Evolutionary conservation across 1,140 invertebrate species (phyloP), one percentile per base, ranked within the genome.

Genomic region (Drosophila ogumai): DNA sequence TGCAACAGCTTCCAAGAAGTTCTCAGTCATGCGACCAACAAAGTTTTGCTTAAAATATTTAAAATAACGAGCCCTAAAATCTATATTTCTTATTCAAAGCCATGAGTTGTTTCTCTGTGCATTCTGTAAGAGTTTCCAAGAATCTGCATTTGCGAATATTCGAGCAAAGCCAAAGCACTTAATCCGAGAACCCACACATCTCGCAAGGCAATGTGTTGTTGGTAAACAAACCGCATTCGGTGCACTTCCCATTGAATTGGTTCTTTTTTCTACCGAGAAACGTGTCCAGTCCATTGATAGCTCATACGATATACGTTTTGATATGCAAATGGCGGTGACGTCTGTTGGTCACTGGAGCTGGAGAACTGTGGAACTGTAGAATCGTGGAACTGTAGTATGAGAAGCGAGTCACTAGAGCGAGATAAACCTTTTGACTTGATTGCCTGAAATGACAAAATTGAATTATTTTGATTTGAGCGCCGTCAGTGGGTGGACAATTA

Each of bases 361-460:
- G 46, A 61, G 17, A 60, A 17, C 28, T 32, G 32, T 52, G 43
- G 25, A 44, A 54, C 17, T 32, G 38, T 50, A 57, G 63, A 58
- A 28, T n/a, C 8, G 19, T 17, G 40, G 41, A 31, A 6, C 19
- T 17, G 22, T 38, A 34, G 43, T 44, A 8, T 31, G 65, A 71
- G 43, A 71, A 41, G 17, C 54, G 46, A 71, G 75, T 71, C 75
- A 78, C 28, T 47, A 38, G 66, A 79, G 72, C 72, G 65, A 72
- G 79, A 86, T 87, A 82, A 87, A 84, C 66, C 60, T 82, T 79
- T 88, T 69, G 49, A 64, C 56, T 90, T 90, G 85, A 90, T 90
- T 90, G 86, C 75, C 82, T 91, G 80, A 91, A 73, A 91, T 91
- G 88, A 87, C 80, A 87, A 81, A 91, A 91, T 91, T 91, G 79